phyloP scores from a whole-genome alignment of 2,113 vertebrate species.

The Pleuronectes platessa region DNA sequence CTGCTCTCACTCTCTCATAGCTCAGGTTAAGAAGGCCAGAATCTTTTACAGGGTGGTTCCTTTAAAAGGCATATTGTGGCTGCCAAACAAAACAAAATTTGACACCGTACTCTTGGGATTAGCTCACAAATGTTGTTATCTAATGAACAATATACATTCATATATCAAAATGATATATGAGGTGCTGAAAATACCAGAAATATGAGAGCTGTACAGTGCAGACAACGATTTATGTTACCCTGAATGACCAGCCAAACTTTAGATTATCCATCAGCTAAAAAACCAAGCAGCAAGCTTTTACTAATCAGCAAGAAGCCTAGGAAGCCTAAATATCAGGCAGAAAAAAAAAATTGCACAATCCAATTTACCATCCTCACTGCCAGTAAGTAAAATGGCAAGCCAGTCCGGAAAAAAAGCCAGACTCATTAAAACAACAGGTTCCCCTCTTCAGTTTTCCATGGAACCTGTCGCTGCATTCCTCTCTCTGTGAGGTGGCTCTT shows the following conservation, averaged over 20 bases:
- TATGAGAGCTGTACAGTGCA: background rate
- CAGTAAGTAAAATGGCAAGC: constrained; percentile 38
- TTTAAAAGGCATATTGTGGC: constrained; percentile 33
- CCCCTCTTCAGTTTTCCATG: constrained; percentile 62
- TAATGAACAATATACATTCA: constrained; percentile 21
- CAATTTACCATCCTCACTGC: constrained; percentile 50
- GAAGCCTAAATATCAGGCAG: constrained; percentile 21
- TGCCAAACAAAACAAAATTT: constrained; percentile 41
- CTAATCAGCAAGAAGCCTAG: background rate
- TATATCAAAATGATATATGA: constrained; percentile 8
- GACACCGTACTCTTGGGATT: constrained; percentile 28
- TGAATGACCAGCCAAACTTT: background rate
- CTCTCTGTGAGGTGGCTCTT: constrained; percentile 65
- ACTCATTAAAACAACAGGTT: constrained; percentile 62
- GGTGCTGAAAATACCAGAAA: constrained; percentile 21
- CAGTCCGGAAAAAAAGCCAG: constrained; percentile 35
- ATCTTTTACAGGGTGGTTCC: constrained; percentile 43
- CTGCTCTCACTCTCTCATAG: constrained; percentile 50
- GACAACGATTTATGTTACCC: background rate
- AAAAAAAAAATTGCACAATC: constrained; percentile 24
- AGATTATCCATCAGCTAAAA: constrained; percentile 3
- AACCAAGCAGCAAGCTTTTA: constrained; percentile 3
- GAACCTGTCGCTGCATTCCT: constrained; percentile 75
- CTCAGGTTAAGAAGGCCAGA: constrained; percentile 46
- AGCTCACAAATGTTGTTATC: constrained; percentile 4